Evolutionary conservation across 2,888 invertebrate species (phyloP), one percentile per base, ranked within the genome.

Genomic region (Agrypnus murinus): DNA sequence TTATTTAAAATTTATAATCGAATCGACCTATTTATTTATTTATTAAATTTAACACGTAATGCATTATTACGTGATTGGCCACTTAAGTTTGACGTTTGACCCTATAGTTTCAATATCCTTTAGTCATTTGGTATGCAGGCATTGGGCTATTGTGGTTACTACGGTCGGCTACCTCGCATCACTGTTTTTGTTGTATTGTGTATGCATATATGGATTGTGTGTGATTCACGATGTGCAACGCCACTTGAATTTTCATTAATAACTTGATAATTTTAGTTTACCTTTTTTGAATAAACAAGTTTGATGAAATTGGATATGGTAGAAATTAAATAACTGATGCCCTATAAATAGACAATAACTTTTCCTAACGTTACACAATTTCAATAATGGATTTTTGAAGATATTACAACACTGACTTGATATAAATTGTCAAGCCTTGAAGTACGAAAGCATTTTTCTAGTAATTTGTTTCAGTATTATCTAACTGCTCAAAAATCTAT

Each of bases 61-160:
- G 10, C 55, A 14, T 65, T 48, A 65, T 50, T 65, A 65, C 53
- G 65, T 65, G 65, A 32, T 65, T 17, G 1, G 45, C 19, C 19
- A 34, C 57, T 65, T 46, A 46, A 57, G 65, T 57, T 31, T 65
- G 34, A 55, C 38, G 57, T 65, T 65, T 65, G 63, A 63, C 63
- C 63, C 38, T 34, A 15, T 55, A 55, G 15, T 55, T 34, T 36
- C 15, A 17, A 17, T 17, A 46, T 46, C 31, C 45, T 9, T 25
- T 14, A n/a, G 8, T 50, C 19, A 15, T 5, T 60, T 60, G 34
- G 25, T 60, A 46, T 60, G 60, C 60, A 45, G 45, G 45, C 32
- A 31, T 32, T 60, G 58, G 10, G 55, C 17, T 55, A 55, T 36
- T 55, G 55, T 55, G 36, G 55, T 17, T 17, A 36, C 55, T 36